Base-by-base conservation (phyloP, 64 coral and sea anemone species). In the Actinia tenebrosa region DNA sequence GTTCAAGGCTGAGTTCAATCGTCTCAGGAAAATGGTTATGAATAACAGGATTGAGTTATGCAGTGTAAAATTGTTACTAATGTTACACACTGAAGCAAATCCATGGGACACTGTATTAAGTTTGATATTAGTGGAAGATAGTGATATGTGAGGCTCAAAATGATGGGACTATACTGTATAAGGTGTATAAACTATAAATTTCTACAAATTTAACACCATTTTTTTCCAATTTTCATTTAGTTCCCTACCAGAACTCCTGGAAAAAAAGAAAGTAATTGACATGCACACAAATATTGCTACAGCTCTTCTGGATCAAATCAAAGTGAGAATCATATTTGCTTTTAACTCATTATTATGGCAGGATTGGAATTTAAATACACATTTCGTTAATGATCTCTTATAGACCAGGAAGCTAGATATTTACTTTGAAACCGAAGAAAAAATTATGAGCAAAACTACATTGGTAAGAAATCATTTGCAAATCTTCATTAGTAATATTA, bases 271-370 rank as follows among this genome's bases (percentile, higher is more conserved):
- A 14, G 44, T 99, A 30, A 99, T 99, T 60, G 97, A 99, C 37
- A 95, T 95, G 90, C 93, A 99, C 82, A 99, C 92, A 11, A 99
- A 94, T 71, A 95, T 99, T 54, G 97, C 97, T n/a, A 99, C 97
- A 80, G 97, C 93, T 54, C 88, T 95, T 46, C 77, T 98, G 47
- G 92, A 94, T 77, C 96, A 98, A 27, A 98, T 98, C 20, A 98
- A 94, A 90, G 95, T 94, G 79, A 86, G 75, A 16, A 5, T 75
- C 16, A 45, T 16, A 61, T 61, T 61, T 17, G 18, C 16, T 50
- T 50, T 8, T 5, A 50, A 50, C 47, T 50, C n/a, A 1, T 5
- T 66, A 7, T 22, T 66, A 7, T n/a, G 22, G 63, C 63, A 23
- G 63, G 7, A 20, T 18, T 66, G 63, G 19, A 66, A 5, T 4